A percentile compares a stretch with the other conserved stretches of the same genome.
These are phyloP conservation scores for Acanthis flammea DNA, from an alignment of 2,797 vertebrate species.

Conservation along the genomic window DNA sequence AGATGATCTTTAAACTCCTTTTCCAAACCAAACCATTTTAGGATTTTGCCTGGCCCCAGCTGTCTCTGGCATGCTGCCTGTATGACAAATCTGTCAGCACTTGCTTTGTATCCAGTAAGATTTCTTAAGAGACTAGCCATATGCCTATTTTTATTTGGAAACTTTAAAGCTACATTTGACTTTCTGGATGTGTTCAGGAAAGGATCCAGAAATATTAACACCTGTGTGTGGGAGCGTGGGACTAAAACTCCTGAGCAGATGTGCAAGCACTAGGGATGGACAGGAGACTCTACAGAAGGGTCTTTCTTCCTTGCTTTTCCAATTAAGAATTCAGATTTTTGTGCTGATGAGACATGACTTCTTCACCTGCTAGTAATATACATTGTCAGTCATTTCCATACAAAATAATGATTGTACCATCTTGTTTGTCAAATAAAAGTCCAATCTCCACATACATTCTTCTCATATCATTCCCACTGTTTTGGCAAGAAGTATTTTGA, in stretches of 20 bases:
- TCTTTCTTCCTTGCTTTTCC: background rate
- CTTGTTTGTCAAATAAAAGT: background rate
- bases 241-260: background rate
- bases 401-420: background rate
- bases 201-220: background rate
- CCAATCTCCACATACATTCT: background rate
- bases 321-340: background rate
- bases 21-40: background rate
- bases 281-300: fast-evolving
- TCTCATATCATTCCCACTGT: background rate
- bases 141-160: background rate
- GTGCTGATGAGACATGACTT: background rate
- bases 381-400: background rate
- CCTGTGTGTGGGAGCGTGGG: background rate
- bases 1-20: background rate
- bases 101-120: background rate
- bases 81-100: background rate
- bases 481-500: background rate
- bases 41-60: background rate
- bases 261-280: no score
- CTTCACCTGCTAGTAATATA: background rate
- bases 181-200: background rate
- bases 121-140: background rate
- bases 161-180: background rate
- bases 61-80: background rate